phyloP scores from a whole-genome alignment of 2,113 vertebrate genomes.

The Pituophis catenifer region DNA sequence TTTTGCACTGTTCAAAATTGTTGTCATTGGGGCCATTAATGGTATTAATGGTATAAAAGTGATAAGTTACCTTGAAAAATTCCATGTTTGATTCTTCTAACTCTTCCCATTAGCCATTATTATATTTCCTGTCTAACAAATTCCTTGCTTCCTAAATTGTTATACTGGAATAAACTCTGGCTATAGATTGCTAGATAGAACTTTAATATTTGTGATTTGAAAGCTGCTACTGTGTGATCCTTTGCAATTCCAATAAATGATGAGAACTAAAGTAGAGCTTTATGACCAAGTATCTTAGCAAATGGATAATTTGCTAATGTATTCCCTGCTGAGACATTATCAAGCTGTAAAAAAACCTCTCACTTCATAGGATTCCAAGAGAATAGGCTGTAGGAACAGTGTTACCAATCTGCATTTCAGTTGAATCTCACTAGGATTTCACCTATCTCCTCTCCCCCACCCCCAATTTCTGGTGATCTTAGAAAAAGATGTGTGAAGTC shows the following conservation, averaged over 20 bases:
- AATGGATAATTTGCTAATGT: neutral
- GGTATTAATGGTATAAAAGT: neutral
- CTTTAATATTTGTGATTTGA: neutral
- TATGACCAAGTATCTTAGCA: neutral
- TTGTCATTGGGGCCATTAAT: neutral
- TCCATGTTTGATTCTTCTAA: neutral
- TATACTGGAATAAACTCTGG: neutral
- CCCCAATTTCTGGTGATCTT: no score
- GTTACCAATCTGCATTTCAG: neutral
- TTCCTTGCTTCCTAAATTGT: neutral
- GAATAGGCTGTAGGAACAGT: neutral
- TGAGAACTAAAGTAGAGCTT: neutral
- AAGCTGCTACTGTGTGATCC: neutral
- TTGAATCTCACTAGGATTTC: neutral
- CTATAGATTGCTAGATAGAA: neutral
- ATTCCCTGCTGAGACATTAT: neutral
- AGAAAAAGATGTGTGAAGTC: no score
- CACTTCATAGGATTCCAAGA: neutral
- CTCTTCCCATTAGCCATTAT: neutral
- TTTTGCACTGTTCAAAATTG: neutral
- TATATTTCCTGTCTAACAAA: neutral
- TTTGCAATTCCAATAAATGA: neutral
- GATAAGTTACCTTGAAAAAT: neutral
- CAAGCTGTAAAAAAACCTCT: neutral
- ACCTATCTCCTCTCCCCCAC: no score